Percentiles rank a stretch among this genome's conserved stretches.
Evolutionary conservation across 2,797 vertebrate genomes (phyloP).

Genomic region (Manis pentadactyla): DNA sequence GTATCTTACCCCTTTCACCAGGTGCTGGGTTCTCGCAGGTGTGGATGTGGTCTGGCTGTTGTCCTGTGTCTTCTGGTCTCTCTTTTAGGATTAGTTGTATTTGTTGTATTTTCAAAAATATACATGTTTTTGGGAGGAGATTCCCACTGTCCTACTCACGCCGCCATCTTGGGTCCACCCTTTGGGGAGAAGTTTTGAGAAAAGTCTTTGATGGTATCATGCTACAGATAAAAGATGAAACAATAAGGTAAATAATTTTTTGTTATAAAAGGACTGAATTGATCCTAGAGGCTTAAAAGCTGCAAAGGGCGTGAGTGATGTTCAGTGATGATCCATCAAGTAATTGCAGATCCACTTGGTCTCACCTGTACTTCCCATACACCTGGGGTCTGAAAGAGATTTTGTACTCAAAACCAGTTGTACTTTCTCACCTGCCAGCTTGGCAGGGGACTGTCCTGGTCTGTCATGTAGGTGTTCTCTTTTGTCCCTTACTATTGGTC

Average conservation of each 20-base stretch:
- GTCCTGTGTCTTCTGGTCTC: no score
- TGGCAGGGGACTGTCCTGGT: not conserved
- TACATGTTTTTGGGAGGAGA: no score
- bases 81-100: no score
- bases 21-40: no score
- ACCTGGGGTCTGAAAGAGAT: not conserved
- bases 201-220: not conserved
- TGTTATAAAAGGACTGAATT: not conserved
- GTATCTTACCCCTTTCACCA: no score
- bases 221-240: not conserved
- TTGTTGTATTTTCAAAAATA: no score
- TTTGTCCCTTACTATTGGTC: not conserved
- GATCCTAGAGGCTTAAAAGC: not conserved
- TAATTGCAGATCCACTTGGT: accelerated
- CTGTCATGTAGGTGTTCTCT: not conserved
- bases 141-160: no score
- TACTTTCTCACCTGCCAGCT: not conserved
- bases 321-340: not conserved
- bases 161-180: no score
- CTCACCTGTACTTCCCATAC: not conserved
- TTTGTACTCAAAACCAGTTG: not conserved
- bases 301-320: not conserved
- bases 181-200: not conserved
- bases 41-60: no score
- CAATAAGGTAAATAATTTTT: not conserved